A percentile compares a stretch with the other conserved stretches of the same genome.
phyloP scores from a whole-genome alignment of 2,797 vertebrate species.

The Circus cinereus region DNA sequence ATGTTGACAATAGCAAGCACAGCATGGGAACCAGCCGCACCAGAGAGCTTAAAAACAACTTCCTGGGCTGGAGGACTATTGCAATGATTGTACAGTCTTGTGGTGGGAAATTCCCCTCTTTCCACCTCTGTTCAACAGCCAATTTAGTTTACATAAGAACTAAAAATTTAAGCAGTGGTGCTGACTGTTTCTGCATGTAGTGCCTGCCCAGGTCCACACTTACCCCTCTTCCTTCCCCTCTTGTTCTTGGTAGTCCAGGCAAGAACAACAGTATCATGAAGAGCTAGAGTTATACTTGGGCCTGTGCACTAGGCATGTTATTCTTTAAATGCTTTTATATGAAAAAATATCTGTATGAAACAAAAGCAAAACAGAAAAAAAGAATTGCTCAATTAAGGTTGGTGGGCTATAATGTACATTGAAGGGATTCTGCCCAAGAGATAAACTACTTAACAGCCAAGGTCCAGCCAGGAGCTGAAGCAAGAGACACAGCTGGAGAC shows the following conservation, averaged over 20 bases:
- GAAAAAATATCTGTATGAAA: neutral
- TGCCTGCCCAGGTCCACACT: neutral
- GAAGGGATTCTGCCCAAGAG: neutral
- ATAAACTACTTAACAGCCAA: neutral
- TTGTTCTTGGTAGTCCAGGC: neutral
- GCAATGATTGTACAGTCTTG: neutral
- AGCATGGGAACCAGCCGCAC: neutral
- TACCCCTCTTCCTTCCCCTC: neutral
- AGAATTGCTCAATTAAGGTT: neutral
- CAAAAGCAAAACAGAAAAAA: neutral
- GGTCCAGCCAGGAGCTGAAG: neutral
- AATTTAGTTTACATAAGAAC: neutral
- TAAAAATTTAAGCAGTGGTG: neutral
- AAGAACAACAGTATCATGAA: neutral
- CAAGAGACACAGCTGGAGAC: neutral
- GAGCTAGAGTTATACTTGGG: neutral
- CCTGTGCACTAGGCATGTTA: neutral
- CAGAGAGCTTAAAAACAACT: neutral
- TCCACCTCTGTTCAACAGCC: neutral
- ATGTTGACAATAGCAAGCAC: neutral
- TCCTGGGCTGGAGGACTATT: neutral
- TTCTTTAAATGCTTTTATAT: neutral
- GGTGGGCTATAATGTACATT: neutral
- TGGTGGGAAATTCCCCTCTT: neutral
- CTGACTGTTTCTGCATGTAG: neutral